These are phyloP conservation scores for Cyphomyrus discorhynchus DNA, from an alignment of 2,113 vertebrate species.

Conservation along the genomic window DNA sequence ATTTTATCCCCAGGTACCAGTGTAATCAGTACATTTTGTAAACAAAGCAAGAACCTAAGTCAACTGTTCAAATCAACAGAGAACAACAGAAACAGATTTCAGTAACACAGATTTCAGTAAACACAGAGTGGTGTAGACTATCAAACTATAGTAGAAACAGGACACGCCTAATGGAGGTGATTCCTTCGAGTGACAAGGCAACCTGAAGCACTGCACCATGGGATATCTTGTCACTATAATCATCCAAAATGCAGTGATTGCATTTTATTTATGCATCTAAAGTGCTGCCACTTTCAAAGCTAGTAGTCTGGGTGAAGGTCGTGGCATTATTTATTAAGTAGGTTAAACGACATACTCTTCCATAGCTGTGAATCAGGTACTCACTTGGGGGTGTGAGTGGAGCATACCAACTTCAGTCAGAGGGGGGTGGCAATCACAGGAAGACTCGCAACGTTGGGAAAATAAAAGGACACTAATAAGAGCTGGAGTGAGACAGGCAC, in stretches of 20 bases:
- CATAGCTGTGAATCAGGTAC: not conserved
- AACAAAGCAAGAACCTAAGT: not conserved
- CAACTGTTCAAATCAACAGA: not conserved
- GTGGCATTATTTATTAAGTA: not conserved
- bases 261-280: not conserved
- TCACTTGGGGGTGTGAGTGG: not conserved
- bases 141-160: not conserved
- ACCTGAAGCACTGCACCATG: not conserved
- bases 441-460: not conserved
- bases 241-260: not conserved
- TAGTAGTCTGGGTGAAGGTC: not conserved
- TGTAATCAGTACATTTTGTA: not conserved
- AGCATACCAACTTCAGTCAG: not conserved
- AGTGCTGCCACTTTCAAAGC: not conserved
- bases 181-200: not conserved
- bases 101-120: not conserved
- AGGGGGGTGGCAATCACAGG: not conserved
- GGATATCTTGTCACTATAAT: not conserved
- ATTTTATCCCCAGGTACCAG: not conserved
- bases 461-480: not conserved
- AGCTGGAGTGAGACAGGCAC: not conserved
- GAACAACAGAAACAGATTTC: not conserved
- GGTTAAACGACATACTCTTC: not conserved
- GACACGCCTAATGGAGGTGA: not conserved
- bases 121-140: not conserved